Evolutionary conservation across 2,797 vertebrate species (phyloP).

Genomic region (Macroramphosus scolopax): DNA sequence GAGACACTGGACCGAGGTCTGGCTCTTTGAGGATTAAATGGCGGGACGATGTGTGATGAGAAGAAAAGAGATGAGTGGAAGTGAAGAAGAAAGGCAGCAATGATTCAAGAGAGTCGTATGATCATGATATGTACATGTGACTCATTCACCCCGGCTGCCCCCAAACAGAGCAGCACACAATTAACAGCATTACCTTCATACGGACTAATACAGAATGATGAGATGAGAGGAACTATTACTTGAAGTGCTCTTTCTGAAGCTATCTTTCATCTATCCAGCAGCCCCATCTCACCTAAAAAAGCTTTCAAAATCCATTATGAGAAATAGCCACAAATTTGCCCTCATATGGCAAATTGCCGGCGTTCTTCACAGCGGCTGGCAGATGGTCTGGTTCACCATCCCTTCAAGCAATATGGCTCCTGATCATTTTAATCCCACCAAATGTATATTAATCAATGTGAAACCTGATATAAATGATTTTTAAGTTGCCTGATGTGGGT

Average conservation of each 20-base stretch:
- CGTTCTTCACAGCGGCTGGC: slow-evolving; percentile 5
- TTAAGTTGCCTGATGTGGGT: neutral
- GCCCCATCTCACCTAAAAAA: slow-evolving; percentile 12
- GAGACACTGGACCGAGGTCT: neutral
- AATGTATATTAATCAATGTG: slow-evolving; percentile 3
- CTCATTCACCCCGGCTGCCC: no score
- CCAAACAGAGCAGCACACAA: no score
- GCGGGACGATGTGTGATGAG: neutral
- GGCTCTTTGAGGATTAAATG: neutral
- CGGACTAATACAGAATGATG: no score
- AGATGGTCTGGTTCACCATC: slow-evolving; percentile 13
- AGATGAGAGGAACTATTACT: neutral
- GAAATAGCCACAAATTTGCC: slow-evolving; percentile 4
- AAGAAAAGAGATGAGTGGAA: neutral
- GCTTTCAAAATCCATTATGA: slow-evolving; percentile 20
- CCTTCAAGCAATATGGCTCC: slow-evolving; percentile 3
- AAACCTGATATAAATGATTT: neutral
- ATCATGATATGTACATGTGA: no score
- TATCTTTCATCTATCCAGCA: slow-evolving; percentile 31
- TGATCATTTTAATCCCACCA: slow-evolving; percentile 1
- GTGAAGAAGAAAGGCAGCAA: no score
- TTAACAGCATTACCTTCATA: no score
- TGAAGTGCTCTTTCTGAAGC: slow-evolving; percentile 8
- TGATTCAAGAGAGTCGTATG: no score
- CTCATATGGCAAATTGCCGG: slow-evolving; percentile 6